phyloP scores from a whole-genome alignment of 1,140 invertebrate genomes.

The Aphis craccivora region DNA sequence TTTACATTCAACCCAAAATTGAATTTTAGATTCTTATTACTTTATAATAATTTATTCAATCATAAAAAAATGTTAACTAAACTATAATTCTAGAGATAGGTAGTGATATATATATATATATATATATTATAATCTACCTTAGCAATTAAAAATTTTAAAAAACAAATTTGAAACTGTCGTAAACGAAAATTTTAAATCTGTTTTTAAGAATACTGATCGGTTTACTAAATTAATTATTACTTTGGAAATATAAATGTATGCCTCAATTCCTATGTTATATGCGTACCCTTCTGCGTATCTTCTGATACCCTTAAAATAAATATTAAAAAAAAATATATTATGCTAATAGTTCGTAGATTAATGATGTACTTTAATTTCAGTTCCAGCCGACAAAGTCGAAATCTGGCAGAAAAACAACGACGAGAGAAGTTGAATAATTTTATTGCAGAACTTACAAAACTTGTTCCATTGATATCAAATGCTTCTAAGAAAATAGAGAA shows the following conservation, averaged over 20 bases:
- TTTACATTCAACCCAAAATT: background rate
- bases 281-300: too few species aligned
- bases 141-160: too few species aligned
- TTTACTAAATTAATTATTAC: background rate
- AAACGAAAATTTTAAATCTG: background rate
- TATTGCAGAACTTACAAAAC: constrained; percentile 79
- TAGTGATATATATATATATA: too few species aligned
- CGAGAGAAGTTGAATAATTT: constrained; percentile 88
- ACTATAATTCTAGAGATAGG: background rate
- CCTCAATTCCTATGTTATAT: background rate
- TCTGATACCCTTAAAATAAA: background rate
- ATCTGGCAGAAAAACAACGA: constrained; percentile 86
- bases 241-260: background rate
- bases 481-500: constrained; percentile 86
- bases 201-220: background rate
- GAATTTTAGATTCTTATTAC: too few species aligned
- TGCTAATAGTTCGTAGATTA: background rate
- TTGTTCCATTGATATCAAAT: constrained; percentile 83
- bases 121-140: too few species aligned
- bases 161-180: too few species aligned
- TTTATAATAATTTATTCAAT: too few species aligned
- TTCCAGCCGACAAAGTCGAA: constrained; percentile 78
- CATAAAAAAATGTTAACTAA: too few species aligned
- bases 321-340: background rate
- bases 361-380: constrained; percentile 64